Base-by-base conservation (phyloP, 2,888 invertebrate species). In the Trichogramma dendrolimi region DNA sequence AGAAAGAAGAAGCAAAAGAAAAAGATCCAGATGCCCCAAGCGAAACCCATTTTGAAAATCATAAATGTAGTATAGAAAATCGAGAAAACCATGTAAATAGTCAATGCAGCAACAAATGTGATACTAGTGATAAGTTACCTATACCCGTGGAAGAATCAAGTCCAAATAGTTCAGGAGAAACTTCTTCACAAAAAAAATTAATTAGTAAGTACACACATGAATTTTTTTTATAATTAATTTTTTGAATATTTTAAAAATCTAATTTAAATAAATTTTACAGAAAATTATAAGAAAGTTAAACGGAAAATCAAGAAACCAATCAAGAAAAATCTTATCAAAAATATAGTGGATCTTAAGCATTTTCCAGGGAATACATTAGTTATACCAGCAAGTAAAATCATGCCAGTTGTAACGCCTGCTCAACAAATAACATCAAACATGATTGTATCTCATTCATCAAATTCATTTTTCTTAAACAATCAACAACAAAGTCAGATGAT, bases 401-500 rank as follows among this genome's bases (percentile, higher is more conserved):
- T 79, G 73, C 79, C 79, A 2, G 66, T 79, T 11, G 74, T 79
- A 42, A 71, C 79, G 10, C 78, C 78, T 4, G 73, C 77, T 68
- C 68, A 69, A 50, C 68, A 71, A 7, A 56, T 74, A 10, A 69
- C 78, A 10, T 69, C 78, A 46, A 79, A 79, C 48, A 76, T 79
- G 40, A 73, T 79, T 61, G 76, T 79, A 50, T 63, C 74, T n/a
- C 71, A 70, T 56, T 60, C 76, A 2, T 49, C 71, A 7, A 77
- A 73, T 67, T 70, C 77, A 4, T 76, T 79, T 62, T 77, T 79
- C 52, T 67, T 79, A n/a, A 72, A 76, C 41, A 77, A 72, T 53
- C 69, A 71, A 4, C 79, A 75, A 38, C 71, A 75, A 46, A 77
- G 71, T 71, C 78, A 77, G 58, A 78, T 79, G 78, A 78, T 79